A percentile compares a stretch with the other conserved stretches of the same genome.
phyloP scores from a whole-genome alignment of 2,113 vertebrate species.

The Melanocharis versteri region DNA sequence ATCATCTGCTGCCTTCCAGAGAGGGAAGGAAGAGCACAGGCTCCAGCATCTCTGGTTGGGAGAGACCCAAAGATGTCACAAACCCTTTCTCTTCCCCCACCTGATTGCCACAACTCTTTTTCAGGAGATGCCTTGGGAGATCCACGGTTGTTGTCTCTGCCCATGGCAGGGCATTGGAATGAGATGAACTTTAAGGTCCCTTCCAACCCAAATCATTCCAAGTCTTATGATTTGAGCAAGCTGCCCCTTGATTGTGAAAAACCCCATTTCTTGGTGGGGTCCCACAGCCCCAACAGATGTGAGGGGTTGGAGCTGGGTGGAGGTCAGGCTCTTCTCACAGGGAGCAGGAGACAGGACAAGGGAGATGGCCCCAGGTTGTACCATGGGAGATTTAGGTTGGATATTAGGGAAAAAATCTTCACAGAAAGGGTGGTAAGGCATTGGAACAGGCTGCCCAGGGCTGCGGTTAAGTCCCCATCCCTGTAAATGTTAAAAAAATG shows the following conservation, averaged over 20 bases:
- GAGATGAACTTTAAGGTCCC: background rate
- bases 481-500: background rate
- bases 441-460: background rate
- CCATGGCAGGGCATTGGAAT: fast-evolving
- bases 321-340: background rate
- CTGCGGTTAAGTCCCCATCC: background rate
- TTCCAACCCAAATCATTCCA: background rate
- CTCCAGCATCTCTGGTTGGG: background rate
- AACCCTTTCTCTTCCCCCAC: background rate
- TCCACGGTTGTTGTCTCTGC: background rate
- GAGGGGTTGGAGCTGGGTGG: background rate
- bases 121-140: background rate
- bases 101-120: background rate
- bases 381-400: background rate
- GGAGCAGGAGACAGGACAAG: background rate
- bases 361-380: background rate
- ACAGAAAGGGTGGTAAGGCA: background rate
- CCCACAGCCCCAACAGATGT: background rate
- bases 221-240: background rate
- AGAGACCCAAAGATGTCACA: background rate
- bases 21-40: background rate
- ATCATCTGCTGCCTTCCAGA: background rate
- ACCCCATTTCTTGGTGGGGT: background rate
- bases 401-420: background rate
- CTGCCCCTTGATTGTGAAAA: fast-evolving